These are phyloP conservation scores for Heliconius erato DNA, from an alignment of 2,888 invertebrate genomes.

Conservation along the genomic window DNA sequence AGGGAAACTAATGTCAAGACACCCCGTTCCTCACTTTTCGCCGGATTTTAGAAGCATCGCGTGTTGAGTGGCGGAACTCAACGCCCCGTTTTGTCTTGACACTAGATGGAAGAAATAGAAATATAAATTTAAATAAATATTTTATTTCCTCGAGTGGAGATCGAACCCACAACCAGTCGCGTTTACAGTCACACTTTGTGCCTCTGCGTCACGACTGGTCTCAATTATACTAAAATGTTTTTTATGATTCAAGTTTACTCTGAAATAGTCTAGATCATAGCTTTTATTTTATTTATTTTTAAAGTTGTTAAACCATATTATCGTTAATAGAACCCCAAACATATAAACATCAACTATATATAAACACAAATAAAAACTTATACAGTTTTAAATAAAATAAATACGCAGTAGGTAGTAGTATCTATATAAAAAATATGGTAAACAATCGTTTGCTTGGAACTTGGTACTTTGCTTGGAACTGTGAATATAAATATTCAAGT, in stretches of 20 bases:
- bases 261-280: not conserved
- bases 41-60: too few species aligned
- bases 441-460: slow-evolving; percentile 16
- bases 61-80: too few species aligned
- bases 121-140: too few species aligned
- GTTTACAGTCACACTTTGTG: too few species aligned
- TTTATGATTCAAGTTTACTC: slow-evolving; percentile 21
- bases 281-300: too few species aligned
- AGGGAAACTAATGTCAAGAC: too few species aligned
- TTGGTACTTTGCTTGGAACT: slow-evolving; percentile 8
- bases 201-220: too few species aligned
- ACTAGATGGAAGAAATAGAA: too few species aligned
- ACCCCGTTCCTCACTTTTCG: too few species aligned
- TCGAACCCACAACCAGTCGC: too few species aligned
- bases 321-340: not conserved
- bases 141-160: too few species aligned
- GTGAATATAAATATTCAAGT: slow-evolving; percentile 16
- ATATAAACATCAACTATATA: slow-evolving; percentile 3
- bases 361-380: not conserved
- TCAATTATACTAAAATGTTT: slow-evolving; percentile 22
- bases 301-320: not conserved
- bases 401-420: not conserved
- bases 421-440: slow-evolving; percentile 9
- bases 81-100: too few species aligned
- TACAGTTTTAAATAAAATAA: not conserved